Conservation (phyloP, 2,888 invertebrate genomes). For the Biston betularia region DNA sequence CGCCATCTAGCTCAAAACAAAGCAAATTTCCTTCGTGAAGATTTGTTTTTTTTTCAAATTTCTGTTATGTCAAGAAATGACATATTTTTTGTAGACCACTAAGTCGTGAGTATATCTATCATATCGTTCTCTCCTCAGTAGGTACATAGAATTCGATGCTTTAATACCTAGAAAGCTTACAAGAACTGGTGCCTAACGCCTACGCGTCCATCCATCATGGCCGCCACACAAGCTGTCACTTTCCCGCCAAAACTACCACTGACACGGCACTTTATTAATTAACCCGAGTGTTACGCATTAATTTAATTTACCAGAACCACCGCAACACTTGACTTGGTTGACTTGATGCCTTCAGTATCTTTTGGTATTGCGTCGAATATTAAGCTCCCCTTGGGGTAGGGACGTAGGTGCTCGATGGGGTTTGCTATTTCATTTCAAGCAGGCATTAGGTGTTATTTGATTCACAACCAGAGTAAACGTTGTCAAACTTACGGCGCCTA, state of each 20-base stretch:
- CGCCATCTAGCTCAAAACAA: no score
- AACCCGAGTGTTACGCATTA: slow-evolving; percentile 38
- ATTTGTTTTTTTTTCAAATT: no score
- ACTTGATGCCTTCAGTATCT: slow-evolving; percentile 10
- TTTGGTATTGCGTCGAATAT: neutral
- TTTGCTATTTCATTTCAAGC: slow-evolving; percentile 5
- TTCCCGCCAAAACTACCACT: slow-evolving; percentile 50
- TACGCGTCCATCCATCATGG: slow-evolving; percentile 54
- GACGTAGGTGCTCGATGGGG: neutral
- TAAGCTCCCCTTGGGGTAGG: neutral
- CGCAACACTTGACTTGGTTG: slow-evolving; percentile 21
- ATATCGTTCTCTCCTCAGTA: no score
- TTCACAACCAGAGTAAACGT: no score
- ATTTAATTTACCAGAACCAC: slow-evolving; percentile 33
- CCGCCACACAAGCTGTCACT: slow-evolving; percentile 50
- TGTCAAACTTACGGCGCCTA: no score
- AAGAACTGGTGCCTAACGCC: neutral
- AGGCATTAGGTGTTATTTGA: neutral
- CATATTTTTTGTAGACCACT: no score
- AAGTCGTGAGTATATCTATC: no score
- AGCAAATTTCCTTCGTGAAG: no score
- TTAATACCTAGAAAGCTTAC: neutral
- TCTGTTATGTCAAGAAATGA: no score
- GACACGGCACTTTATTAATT: slow-evolving; percentile 56
- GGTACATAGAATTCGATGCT: neutral